Evolutionary conservation across 2,113 vertebrate species (phyloP).

Genomic region (Talpa occidentalis): DNA sequence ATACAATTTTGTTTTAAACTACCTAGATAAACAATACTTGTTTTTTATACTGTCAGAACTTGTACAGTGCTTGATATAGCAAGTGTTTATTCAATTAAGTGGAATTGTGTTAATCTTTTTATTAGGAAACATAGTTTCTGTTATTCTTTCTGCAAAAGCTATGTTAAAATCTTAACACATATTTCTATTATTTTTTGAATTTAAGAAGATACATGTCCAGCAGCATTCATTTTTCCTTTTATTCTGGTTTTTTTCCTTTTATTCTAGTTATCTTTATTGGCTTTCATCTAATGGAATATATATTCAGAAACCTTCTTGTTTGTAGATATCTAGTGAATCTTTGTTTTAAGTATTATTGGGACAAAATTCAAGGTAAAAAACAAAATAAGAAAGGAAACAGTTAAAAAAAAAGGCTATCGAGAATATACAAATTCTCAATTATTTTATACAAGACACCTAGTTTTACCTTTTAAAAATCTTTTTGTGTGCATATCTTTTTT

Average conservation of each 20-base stretch:
- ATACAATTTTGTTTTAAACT: conserved; percentile 4
- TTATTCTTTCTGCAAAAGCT: background rate
- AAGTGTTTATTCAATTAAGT: background rate
- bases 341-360: background rate
- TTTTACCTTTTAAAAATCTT: background rate
- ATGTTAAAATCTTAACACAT: background rate
- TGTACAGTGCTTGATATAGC: background rate
- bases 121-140: background rate
- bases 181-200: background rate
- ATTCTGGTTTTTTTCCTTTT: background rate
- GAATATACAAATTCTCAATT: background rate
- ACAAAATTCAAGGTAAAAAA: background rate
- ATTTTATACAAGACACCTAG: background rate
- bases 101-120: background rate
- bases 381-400: background rate
- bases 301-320: background rate
- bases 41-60: background rate
- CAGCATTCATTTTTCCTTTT: background rate
- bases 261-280: background rate
- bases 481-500: background rate
- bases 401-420: background rate
- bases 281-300: background rate
- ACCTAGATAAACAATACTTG: background rate
- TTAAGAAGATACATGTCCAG: background rate
- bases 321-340: background rate